A percentile compares a stretch with the other conserved stretches of the same genome.
Evolutionary conservation across 2,797 vertebrate species (phyloP).

Genomic region (Coccyzus lansbergi): DNA sequence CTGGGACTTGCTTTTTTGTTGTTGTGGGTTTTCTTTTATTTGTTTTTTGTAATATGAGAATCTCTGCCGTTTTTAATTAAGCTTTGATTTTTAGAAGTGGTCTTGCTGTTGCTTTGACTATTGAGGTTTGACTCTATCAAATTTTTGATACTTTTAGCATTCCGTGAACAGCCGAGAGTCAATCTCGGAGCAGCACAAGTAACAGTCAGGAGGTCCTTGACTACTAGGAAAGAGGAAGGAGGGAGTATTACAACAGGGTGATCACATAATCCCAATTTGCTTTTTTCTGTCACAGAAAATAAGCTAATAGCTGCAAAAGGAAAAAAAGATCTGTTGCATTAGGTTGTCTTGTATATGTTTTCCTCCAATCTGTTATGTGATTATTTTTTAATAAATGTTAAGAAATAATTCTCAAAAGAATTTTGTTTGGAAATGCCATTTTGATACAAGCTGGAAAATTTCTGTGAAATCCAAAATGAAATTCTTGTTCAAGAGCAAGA

Average conservation of each 20-base stretch:
- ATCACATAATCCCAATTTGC: not conserved
- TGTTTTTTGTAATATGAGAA: not conserved
- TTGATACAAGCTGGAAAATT: not conserved
- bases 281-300: not conserved
- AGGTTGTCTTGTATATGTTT: not conserved
- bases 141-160: not conserved
- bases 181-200: not conserved
- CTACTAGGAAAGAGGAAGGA: not conserved
- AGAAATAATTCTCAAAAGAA: not conserved
- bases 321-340: not conserved
- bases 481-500: not conserved
- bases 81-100: not conserved
- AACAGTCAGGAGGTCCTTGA: not conserved
- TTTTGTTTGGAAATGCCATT: not conserved
- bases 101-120: not conserved
- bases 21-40: not conserved
- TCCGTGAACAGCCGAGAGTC: not conserved
- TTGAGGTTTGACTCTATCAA: not conserved
- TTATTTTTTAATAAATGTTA: not conserved
- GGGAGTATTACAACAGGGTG: not conserved
- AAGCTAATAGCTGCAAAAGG: not conserved
- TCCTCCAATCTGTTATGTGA: not conserved
- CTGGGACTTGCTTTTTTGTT: fast-evolving
- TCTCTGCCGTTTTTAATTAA: not conserved
- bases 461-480: not conserved